A percentile compares a stretch with the other conserved stretches of the same genome.
phyloP scores from a whole-genome alignment of 2,888 invertebrate genomes.

The Malachius bipustulatus region DNA sequence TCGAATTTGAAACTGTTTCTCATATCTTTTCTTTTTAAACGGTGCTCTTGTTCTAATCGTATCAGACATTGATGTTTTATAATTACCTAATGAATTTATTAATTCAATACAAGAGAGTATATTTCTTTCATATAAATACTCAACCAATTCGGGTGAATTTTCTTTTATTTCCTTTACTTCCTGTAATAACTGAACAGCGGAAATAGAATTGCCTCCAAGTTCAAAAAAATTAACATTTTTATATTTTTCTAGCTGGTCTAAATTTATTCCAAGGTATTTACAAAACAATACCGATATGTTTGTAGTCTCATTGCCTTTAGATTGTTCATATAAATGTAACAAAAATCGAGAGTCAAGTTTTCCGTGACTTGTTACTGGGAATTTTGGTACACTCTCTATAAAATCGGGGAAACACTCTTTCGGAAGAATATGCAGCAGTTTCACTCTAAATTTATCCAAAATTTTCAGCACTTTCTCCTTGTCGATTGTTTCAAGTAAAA shows the following conservation, averaged over 20 bases:
- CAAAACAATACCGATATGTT: conserved; percentile 24
- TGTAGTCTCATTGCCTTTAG: conserved; percentile 20
- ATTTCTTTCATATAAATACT: conserved; percentile 41
- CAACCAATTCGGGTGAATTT: conserved; percentile 42
- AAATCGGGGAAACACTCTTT: conserved; percentile 46
- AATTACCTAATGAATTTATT: not conserved
- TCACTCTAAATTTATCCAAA: conserved; percentile 26
- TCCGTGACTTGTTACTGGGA: conserved; percentile 58
- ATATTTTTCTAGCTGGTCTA: conserved; percentile 18
- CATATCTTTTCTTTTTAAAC: not conserved
- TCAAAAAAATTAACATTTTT: conserved; percentile 41
- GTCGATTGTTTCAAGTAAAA: conserved; percentile 29
- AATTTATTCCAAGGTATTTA: conserved; percentile 29
- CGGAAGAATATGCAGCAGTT: conserved; percentile 28
- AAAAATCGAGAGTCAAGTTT: conserved; percentile 47
- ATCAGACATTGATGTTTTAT: too few relatives aligned
- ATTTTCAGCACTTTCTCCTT: conserved; percentile 22
- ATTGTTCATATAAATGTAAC: conserved; percentile 33
- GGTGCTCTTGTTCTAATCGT: conserved; percentile 4
- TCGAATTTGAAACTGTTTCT: conserved; percentile 21
- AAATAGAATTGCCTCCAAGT: conserved; percentile 60
- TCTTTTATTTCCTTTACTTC: conserved; percentile 40
- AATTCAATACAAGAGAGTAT: conserved; percentile 31
- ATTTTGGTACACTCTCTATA: conserved; percentile 44
- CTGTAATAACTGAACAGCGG: conserved; percentile 50